Conservation (phyloP, 2,113 vertebrate species). For the Rhynchopsitta pachyrhyncha region DNA sequence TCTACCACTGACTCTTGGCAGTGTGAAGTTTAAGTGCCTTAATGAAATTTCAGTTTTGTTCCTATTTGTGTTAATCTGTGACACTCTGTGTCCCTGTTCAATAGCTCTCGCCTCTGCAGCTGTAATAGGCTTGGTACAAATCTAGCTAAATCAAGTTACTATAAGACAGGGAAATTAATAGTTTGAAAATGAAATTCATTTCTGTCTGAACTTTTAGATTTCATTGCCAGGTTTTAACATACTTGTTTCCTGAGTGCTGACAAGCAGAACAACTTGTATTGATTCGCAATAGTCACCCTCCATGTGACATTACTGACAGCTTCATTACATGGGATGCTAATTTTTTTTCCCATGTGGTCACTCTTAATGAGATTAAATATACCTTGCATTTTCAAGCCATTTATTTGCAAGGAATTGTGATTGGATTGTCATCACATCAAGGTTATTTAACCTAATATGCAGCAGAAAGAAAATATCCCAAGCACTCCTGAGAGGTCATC, state of each 20-base stretch:
- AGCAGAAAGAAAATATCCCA: neutral
- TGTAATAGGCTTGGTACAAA: neutral
- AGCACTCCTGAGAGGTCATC: neutral
- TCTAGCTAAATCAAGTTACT: neutral
- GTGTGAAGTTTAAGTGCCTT: neutral
- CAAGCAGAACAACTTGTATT: neutral
- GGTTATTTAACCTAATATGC: neutral
- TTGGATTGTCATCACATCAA: neutral
- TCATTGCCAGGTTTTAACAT: neutral
- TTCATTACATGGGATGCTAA: neutral
- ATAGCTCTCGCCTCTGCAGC: neutral
- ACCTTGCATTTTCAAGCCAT: constrained; percentile 8
- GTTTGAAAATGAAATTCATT: neutral
- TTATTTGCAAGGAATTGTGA: constrained; percentile 8
- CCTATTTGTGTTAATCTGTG: neutral
- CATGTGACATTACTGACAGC: neutral
- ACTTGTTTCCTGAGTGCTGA: neutral
- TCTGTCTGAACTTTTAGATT: neutral
- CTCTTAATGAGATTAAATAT: neutral
- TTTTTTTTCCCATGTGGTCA: neutral
- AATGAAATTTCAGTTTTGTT: neutral
- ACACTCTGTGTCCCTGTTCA: neutral
- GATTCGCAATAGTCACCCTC: neutral
- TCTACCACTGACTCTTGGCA: neutral
- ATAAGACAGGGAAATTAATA: neutral